Percentiles rank a stretch among this genome's conserved stretches.
Evolutionary conservation across 2,888 invertebrate genomes (phyloP).

Genomic region (Cylindroiulus punctatus): DNA sequence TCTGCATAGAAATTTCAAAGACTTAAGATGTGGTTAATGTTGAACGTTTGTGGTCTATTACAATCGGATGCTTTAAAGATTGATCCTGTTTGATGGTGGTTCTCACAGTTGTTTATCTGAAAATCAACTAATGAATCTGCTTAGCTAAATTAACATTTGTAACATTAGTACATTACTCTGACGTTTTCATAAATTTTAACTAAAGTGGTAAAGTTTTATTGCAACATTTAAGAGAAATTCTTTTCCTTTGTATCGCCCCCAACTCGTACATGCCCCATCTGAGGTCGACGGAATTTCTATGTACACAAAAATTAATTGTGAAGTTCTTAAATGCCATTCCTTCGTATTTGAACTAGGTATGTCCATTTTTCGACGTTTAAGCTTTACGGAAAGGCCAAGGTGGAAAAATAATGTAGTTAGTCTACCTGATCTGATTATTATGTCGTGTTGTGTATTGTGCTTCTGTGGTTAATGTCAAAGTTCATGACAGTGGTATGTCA

Average conservation of each 20-base stretch:
- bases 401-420: slow-evolving; percentile 40
- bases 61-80: no score
- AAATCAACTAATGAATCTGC: no score
- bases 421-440: slow-evolving; percentile 38
- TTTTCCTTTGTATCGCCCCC: no score
- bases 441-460: not conserved
- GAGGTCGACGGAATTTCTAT: not conserved
- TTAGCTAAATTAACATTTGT: no score
- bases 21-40: not conserved
- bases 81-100: no score
- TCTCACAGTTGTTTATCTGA: no score
- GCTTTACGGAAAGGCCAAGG: not conserved
- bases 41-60: no score
- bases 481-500: slow-evolving; percentile 45
- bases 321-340: slow-evolving; percentile 42
- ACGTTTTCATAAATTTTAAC: no score
- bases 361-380: slow-evolving; percentile 47
- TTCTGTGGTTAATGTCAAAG: not conserved
- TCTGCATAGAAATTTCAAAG: not conserved
- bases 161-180: no score
- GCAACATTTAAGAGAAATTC: no score
- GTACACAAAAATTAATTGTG: slow-evolving; percentile 14
- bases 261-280: no score
- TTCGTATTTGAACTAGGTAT: slow-evolving; percentile 31
- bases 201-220: no score